phyloP scores from a whole-genome alignment of 2,888 invertebrate genomes.

The Molanna angustata region DNA sequence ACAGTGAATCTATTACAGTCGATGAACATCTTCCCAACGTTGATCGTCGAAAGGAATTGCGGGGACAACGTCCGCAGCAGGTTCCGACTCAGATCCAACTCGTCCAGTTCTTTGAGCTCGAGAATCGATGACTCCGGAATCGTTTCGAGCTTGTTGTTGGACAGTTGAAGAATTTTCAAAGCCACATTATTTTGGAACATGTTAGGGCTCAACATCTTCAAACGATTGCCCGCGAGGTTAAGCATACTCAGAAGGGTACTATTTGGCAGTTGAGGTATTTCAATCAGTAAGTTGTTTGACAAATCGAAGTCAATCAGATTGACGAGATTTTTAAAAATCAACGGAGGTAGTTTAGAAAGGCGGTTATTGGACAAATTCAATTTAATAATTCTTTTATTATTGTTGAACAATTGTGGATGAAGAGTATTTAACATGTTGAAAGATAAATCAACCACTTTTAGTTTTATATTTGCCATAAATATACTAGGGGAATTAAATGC shows the following conservation, averaged over 20 bases:
- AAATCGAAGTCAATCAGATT: slow-evolving; percentile 5
- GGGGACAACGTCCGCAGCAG: neutral
- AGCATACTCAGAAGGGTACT: neutral
- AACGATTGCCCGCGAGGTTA: neutral
- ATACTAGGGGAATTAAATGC: neutral
- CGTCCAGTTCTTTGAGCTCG: neutral
- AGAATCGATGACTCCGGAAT: neutral
- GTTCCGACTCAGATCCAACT: neutral
- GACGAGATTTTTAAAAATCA: neutral
- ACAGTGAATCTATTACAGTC: neutral
- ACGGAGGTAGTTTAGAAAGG: neutral
- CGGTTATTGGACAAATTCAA: slow-evolving; percentile 9
- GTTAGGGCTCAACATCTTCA: neutral
- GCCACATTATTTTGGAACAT: neutral
- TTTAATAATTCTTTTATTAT: neutral
- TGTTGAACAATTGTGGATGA: neutral
- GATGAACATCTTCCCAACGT: neutral
- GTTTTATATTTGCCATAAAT: too few species aligned
- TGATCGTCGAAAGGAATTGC: neutral
- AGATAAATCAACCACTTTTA: too few species aligned
- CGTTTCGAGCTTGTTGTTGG: neutral
- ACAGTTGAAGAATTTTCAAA: neutral
- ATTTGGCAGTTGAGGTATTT: too few species aligned
- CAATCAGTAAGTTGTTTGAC: too few species aligned
- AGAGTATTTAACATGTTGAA: too few species aligned